phyloP scores from a whole-genome alignment of 2,797 vertebrate genomes.

The Glyptemys insculpta region DNA sequence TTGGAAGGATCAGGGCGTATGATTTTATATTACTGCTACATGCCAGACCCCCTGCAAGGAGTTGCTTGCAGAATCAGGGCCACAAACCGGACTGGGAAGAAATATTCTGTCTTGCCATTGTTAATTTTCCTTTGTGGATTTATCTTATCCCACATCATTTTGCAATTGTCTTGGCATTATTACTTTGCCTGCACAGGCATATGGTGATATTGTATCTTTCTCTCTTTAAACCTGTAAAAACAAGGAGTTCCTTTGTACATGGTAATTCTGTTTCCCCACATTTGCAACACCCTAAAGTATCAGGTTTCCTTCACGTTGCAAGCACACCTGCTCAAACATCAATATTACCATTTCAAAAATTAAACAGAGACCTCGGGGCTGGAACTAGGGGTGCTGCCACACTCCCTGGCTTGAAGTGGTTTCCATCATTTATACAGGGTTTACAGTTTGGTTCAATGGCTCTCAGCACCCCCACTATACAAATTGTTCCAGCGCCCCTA shows the following conservation, averaged over 20 bases:
- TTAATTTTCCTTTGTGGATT: background rate
- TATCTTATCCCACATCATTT: background rate
- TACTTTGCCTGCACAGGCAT: background rate
- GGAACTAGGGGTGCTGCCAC: too few species aligned
- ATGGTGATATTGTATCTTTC: background rate
- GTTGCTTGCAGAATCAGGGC: background rate
- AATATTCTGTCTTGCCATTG: background rate
- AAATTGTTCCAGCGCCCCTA: too few species aligned
- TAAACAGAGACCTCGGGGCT: background rate
- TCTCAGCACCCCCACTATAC: too few species aligned
- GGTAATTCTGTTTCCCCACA: background rate
- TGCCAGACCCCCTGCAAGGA: background rate
- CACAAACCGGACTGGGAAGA: background rate
- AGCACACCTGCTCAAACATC: background rate
- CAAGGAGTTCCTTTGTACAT: background rate
- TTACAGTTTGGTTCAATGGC: too few species aligned
- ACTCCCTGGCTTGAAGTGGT: too few species aligned
- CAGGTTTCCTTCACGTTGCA: background rate
- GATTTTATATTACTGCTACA: background rate
- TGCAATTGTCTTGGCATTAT: constrained; percentile 7
- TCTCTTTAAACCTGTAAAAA: background rate
- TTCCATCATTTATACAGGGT: too few species aligned
- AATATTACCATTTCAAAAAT: too few species aligned
- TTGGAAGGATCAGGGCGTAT: background rate
- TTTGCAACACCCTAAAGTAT: background rate